These are phyloP conservation scores for Sitophilus oryzae DNA, from an alignment of 1,140 invertebrate genomes.

Conservation along the genomic window DNA sequence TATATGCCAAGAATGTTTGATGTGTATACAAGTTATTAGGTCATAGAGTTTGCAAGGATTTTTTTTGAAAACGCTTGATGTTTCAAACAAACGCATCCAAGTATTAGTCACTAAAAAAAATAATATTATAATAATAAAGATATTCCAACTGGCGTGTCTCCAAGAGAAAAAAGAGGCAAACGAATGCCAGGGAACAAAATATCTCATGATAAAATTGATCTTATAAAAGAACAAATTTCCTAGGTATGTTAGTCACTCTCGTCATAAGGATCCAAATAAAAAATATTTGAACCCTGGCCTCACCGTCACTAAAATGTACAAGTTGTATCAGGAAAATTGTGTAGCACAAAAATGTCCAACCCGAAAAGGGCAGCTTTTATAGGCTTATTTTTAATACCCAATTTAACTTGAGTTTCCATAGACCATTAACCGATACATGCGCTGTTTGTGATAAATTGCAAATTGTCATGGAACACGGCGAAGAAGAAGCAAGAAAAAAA, in stretches of 20 bases:
- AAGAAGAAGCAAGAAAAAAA: no score
- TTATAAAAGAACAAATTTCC: background rate
- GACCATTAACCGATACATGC: conserved; percentile 4
- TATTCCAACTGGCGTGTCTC: background rate
- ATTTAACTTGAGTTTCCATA: conserved; percentile 3
- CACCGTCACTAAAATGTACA: background rate
- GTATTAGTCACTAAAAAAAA: background rate
- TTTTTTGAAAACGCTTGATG: conserved; percentile 10
- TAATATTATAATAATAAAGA: no score
- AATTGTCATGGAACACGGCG: no score
- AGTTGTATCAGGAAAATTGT: background rate
- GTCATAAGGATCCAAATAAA: background rate
- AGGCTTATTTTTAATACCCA: conserved; percentile 9
- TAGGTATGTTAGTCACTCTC: background rate
- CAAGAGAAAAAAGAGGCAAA: background rate
- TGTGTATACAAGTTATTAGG: background rate
- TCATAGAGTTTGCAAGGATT: conserved; percentile 4
- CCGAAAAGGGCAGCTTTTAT: conserved; percentile 7
- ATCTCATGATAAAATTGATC: background rate
- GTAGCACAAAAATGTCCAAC: background rate
- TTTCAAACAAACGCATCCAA: background rate
- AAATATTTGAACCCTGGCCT: conserved; percentile 1
- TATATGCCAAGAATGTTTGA: background rate
- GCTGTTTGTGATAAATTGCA: background rate
- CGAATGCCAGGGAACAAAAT: background rate